phyloP scores from a whole-genome alignment of 2,797 vertebrate genomes.

The Lithobates pipiens region DNA sequence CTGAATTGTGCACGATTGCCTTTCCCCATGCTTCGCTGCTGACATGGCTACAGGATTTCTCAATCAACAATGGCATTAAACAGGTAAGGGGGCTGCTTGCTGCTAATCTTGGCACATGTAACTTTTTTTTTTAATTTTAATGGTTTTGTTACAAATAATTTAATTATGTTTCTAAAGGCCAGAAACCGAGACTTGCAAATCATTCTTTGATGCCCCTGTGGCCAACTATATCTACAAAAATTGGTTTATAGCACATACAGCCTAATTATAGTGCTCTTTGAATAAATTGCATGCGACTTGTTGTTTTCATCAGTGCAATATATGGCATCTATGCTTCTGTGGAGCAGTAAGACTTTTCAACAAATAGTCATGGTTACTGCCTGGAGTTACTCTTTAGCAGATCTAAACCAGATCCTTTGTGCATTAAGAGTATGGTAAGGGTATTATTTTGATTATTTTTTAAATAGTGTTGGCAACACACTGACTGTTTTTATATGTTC shows the following conservation, averaged over 20 bases:
- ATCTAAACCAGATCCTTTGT: no score
- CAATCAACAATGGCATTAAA: constrained; percentile 91
- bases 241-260: background rate
- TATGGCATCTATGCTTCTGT: background rate
- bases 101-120: background rate
- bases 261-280: background rate
- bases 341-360: background rate
- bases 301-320: background rate
- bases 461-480: no score
- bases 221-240: no score
- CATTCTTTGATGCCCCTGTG: no score
- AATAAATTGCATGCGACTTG: background rate
- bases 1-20: constrained; percentile 86
- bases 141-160: background rate
- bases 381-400: no score
- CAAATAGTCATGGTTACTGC: no score
- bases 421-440: no score
- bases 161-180: no score
- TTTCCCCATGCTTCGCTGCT: constrained; percentile 86
- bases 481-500: no score
- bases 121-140: background rate
- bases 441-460: no score
- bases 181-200: no score
- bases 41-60: constrained; percentile 98
- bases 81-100: constrained; percentile 81